Conservation (phyloP, 2,113 vertebrate genomes). For the Lichenostomus cassidix region DNA sequence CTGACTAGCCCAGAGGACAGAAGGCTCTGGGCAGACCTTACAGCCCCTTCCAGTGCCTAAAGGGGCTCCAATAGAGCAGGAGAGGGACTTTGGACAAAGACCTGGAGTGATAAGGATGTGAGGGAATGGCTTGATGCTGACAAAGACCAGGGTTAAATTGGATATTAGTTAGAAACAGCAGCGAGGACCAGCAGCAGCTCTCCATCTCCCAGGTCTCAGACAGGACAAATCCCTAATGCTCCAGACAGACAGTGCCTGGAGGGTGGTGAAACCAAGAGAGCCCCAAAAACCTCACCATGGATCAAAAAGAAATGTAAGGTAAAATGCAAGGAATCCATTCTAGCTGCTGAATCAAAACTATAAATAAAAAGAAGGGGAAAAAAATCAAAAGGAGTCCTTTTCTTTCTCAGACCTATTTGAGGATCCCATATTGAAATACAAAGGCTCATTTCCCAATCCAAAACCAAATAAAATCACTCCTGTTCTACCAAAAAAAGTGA, state of each 20-base stretch:
- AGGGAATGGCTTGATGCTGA: neutral
- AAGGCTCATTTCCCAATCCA: neutral
- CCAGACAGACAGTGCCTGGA: neutral
- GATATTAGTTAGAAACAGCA: neutral
- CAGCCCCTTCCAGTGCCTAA: neutral
- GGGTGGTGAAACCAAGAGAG: neutral
- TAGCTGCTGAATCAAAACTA: neutral
- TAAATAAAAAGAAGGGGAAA: neutral
- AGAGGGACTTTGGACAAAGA: neutral
- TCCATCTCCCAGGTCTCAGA: neutral
- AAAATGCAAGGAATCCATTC: neutral
- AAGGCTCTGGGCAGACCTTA: neutral
- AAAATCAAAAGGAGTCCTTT: neutral
- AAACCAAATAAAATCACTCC: neutral
- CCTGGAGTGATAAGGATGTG: fast-evolving
- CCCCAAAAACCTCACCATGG: neutral
- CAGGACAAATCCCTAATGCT: neutral
- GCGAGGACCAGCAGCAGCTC: neutral
- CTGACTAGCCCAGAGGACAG: neutral
- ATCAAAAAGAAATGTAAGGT: neutral
- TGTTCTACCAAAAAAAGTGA: neutral
- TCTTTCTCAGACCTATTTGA: neutral
- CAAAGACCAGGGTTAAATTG: neutral
- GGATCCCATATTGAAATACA: neutral
- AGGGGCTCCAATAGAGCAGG: neutral